phyloP scores from a whole-genome alignment of 2,113 vertebrate genomes.

The Noctilio leporinus region DNA sequence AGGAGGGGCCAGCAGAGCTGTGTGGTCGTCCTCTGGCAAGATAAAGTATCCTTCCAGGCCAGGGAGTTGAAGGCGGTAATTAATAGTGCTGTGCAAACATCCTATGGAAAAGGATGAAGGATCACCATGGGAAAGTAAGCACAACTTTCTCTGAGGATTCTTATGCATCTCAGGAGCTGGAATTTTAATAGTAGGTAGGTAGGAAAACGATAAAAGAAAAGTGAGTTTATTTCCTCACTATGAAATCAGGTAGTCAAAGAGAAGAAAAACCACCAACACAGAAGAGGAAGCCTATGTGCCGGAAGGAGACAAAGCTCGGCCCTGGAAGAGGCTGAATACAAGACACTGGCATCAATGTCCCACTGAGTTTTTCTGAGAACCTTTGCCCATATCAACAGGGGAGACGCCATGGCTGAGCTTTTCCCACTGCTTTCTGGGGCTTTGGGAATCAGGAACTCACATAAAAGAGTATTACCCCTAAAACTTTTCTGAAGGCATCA shows the following conservation, averaged over 20 bases:
- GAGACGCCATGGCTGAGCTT: not conserved
- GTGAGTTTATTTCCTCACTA: not conserved
- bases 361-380: not conserved
- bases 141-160: not conserved
- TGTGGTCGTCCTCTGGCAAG: constrained; percentile 91
- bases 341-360: not conserved
- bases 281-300: not conserved
- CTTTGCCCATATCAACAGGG: not conserved
- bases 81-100: constrained; percentile 89
- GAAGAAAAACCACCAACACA: not conserved
- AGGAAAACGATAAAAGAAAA: not conserved
- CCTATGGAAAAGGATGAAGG: constrained; percentile 74
- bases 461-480: not conserved
- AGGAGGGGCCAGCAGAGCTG: constrained; percentile 95
- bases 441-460: not conserved
- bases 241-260: not conserved
- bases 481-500: not conserved
- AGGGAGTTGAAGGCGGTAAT: constrained; percentile 91
- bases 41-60: constrained; percentile 93
- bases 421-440: not conserved
- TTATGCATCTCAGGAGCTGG: not conserved
- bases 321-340: not conserved
- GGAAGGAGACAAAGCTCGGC: not conserved
- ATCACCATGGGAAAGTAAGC: not conserved
- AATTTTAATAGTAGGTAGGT: not conserved